Evolutionary conservation across 2,113 vertebrate genomes (phyloP), one percentile per base, ranked within the genome.

Genomic region (Plestiodon gilberti): DNA sequence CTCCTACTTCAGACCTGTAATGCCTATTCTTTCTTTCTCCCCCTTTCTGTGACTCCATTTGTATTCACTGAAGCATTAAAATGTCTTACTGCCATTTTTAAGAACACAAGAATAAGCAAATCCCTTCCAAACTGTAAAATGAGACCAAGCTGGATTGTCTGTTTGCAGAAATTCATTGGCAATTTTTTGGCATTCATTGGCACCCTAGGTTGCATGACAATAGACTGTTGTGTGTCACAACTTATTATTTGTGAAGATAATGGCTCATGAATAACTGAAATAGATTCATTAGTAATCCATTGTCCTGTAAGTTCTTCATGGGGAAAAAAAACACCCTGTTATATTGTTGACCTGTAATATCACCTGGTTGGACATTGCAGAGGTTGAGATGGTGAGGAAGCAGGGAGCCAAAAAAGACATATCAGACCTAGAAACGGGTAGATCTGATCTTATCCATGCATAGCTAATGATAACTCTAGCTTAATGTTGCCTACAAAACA

Each of bases 331-430:
- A 83, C n/a, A 87, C 86, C 82, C 33, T 84, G n/a, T n/a, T n/a
- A n/a, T 87, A 91, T 91, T 89, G 82, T 86, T 89, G 93, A 93
- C 87, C 89, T 93, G 88, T 92, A 89, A 92, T 91, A 93, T 89
- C 88, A 91, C 40, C 91, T 91, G 91, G 91, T 91, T 89, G 88
- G 85, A 87, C 55, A 87, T 91, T 93, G 88, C 92, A 91, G 73
- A 93, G 73, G 55, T 88, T 85, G 84, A 76, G 9, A 70, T 33
- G 81, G 28, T 11, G n/a, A 61, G 62, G 57, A 80, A 83, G 35
- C 89, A 7, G 59, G 78, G 76, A 40, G 69, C 38, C 40, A 22
- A 81, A 59, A 65, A 59, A 25, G 69, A 67, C n/a, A n/a, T 28
- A 62, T 38, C 17, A 77, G n/a, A 74, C 30, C 79, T 57, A 73